Conservation (phyloP, 2,888 invertebrate species). For the Charanyca ferruginea region DNA sequence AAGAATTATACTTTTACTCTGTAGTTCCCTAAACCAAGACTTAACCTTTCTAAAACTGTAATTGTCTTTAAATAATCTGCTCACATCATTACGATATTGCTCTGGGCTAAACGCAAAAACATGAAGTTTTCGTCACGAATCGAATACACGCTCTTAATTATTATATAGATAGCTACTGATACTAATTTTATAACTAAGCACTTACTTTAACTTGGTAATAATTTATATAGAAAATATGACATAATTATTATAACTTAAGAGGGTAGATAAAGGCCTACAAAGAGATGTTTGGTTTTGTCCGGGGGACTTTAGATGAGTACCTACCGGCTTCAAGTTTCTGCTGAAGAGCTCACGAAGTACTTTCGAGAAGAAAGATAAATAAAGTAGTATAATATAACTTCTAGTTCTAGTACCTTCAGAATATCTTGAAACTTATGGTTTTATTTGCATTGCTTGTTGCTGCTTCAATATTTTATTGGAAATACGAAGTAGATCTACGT, state of each 20-base stretch:
- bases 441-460: background rate
- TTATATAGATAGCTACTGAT: too few species aligned
- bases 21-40: too few species aligned
- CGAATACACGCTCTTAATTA: too few species aligned
- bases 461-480: background rate
- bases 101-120: too few species aligned
- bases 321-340: conserved; percentile 9
- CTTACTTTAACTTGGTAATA: background rate
- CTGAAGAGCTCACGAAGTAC: background rate
- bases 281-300: conserved; percentile 30
- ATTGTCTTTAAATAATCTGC: too few species aligned
- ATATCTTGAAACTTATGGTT: conserved; percentile 11
- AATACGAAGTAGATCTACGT: background rate
- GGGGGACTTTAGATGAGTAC: conserved; percentile 18
- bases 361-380: conserved; percentile 28
- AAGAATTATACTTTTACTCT: too few species aligned
- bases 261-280: background rate
- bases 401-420: conserved; percentile 5
- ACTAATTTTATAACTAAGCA: too few species aligned
- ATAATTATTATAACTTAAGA: background rate
- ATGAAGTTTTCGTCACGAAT: too few species aligned
- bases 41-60: too few species aligned
- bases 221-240: background rate
- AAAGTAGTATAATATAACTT: conserved; percentile 5
- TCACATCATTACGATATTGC: too few species aligned